A percentile compares a stretch with the other conserved stretches of the same genome.
Conservation (phyloP, 2,113 vertebrate species). For the Aythya baeri region DNA sequence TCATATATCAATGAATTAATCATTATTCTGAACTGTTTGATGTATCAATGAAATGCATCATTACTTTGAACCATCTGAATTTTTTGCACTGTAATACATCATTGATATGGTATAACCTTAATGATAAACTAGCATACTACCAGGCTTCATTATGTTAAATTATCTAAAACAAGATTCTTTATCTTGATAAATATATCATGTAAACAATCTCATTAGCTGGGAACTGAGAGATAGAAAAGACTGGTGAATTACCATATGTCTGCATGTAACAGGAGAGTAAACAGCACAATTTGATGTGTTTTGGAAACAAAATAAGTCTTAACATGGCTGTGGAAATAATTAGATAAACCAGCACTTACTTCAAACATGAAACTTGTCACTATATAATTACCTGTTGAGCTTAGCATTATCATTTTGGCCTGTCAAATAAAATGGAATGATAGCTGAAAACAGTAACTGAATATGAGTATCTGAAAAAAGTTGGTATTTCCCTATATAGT, state of each 20-base stretch:
- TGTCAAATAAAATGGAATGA: not conserved
- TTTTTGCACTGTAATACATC: constrained; percentile 6
- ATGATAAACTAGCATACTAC: constrained; percentile 5
- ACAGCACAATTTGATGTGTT: not conserved
- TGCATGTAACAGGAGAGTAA: not conserved
- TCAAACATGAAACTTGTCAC: not conserved
- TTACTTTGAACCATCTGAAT: constrained; percentile 27
- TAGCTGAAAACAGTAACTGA: not conserved
- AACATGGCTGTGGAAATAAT: not conserved
- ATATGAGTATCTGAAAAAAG: not conserved
- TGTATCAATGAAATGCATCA: not conserved
- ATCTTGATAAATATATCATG: constrained; percentile 20
- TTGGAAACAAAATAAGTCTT: not conserved
- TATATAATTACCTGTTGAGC: constrained; percentile 8
- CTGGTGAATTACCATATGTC: not conserved
- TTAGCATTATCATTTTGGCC: not conserved
- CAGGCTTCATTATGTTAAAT: constrained; percentile 44
- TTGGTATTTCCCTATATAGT: not conserved
- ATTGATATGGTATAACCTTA: not conserved
- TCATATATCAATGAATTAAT: constrained; percentile 5
- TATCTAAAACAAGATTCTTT: constrained; percentile 28
- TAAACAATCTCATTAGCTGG: not conserved
- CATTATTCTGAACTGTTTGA: not conserved
- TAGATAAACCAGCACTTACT: not conserved
- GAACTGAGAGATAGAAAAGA: not conserved